Percentiles rank a stretch among this genome's conserved stretches.
Conservation (phyloP, 2,888 invertebrate species). For the Drosophila putrida region DNA sequence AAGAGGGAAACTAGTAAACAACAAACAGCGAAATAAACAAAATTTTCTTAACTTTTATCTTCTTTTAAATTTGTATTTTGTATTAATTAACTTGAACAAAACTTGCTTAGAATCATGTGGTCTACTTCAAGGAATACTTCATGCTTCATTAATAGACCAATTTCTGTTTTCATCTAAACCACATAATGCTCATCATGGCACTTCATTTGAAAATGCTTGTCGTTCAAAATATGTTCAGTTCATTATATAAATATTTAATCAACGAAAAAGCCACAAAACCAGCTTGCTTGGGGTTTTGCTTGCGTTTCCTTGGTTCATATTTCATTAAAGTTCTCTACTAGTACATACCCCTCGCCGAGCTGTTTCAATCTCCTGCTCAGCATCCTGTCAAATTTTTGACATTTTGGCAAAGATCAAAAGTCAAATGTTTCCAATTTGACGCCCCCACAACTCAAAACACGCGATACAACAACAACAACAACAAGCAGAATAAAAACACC, state of each 20-base stretch:
- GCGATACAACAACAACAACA: no score
- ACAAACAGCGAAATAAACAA: no score
- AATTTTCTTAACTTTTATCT: no score
- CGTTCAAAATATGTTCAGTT: conserved; percentile 24
- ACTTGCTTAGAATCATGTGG: not conserved
- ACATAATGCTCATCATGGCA: conserved; percentile 8
- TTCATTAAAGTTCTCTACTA: conserved; percentile 20
- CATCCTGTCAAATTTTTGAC: conserved; percentile 55
- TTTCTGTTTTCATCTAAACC: not conserved
- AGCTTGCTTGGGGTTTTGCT: conserved; percentile 14
- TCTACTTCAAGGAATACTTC: not conserved
- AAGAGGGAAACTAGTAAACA: no score
- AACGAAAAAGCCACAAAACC: conserved; percentile 11
- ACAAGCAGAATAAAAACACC: no score
- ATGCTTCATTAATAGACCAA: conserved; percentile 4
- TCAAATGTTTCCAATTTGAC: conserved; percentile 51
- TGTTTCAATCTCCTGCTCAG: conserved; percentile 2
- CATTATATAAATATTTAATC: conserved; percentile 39
- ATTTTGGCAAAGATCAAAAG: conserved; percentile 64
- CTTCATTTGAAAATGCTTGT: conserved; percentile 24
- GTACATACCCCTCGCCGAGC: not conserved
- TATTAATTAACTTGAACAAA: not conserved
- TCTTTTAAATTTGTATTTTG: no score
- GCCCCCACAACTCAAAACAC: conserved; percentile 13
- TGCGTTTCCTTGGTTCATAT: not conserved